Conservation (phyloP, 1,140 invertebrate genomes). For the Zaprionus davidi region DNA sequence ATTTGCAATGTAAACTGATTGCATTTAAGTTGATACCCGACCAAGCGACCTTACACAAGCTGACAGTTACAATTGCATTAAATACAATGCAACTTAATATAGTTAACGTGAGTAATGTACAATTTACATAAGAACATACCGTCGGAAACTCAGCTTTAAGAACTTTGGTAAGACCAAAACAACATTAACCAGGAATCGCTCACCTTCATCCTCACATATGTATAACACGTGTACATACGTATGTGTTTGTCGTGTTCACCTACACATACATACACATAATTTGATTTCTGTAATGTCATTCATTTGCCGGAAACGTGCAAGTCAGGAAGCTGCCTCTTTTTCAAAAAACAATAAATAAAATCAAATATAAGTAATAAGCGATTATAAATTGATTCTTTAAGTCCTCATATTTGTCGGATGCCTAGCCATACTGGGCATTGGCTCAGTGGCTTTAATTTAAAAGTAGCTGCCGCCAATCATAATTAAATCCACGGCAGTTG, state of each 20-base stretch:
- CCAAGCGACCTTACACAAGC: not conserved
- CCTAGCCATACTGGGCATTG: slow-evolving; percentile 15
- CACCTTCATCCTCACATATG: not conserved
- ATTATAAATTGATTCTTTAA: not conserved
- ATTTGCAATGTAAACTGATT: slow-evolving; percentile 58
- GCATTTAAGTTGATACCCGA: slow-evolving; percentile 62
- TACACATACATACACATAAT: not conserved
- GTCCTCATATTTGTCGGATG: not conserved
- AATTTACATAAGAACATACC: not conserved
- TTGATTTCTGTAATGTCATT: not conserved
- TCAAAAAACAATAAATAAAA: not conserved
- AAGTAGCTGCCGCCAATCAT: slow-evolving; percentile 42
- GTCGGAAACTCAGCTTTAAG: not conserved
- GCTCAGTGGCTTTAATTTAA: slow-evolving; percentile 69
- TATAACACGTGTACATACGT: not conserved
- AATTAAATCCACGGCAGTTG: slow-evolving; percentile 63
- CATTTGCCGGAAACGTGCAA: not conserved
- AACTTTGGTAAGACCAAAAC: not conserved
- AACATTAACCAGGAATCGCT: not conserved
- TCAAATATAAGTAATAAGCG: not conserved
- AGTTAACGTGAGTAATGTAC: not conserved
- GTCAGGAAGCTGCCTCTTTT: not conserved
- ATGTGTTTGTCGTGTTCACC: not conserved
- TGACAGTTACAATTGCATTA: slow-evolving; percentile 9
- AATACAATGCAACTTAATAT: not conserved